A percentile compares a stretch with the other conserved stretches of the same genome.
These are phyloP conservation scores for Ptychobarbus kaznakovi DNA, from an alignment of 2,797 vertebrate genomes.

Conservation along the genomic window DNA sequence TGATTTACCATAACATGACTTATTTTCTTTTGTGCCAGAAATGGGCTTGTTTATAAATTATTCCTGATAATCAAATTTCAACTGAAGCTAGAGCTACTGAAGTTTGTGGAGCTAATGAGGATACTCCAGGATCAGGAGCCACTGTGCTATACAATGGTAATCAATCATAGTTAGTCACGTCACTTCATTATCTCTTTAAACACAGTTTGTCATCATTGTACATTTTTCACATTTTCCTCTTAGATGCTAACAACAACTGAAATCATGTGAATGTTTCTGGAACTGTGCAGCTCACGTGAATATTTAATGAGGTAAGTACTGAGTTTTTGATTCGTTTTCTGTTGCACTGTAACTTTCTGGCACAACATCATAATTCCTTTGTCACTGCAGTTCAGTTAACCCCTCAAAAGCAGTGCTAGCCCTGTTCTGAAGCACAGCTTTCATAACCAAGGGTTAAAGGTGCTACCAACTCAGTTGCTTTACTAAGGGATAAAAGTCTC, in stretches of 20 bases:
- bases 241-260: neutral
- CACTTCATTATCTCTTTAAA: neutral
- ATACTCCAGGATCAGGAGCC: neutral
- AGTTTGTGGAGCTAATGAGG: neutral
- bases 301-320: slow-evolving; percentile 6
- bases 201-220: neutral
- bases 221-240: neutral
- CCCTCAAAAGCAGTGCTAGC: neutral
- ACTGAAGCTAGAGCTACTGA: neutral
- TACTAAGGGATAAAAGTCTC: neutral
- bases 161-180: neutral
- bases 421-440: neutral
- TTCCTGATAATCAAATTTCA: neutral
- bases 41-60: neutral
- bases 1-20: neutral
- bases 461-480: neutral
- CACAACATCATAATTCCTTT: neutral
- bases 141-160: neutral
- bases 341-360: neutral
- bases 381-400: neutral
- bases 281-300: neutral
- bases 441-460: neutral
- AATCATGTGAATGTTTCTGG: neutral
- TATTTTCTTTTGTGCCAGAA: neutral
- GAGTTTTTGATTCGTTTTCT: neutral